Evolutionary conservation across 2,888 invertebrate genomes (phyloP).

Genomic region (Pogonocherus hispidulus): DNA sequence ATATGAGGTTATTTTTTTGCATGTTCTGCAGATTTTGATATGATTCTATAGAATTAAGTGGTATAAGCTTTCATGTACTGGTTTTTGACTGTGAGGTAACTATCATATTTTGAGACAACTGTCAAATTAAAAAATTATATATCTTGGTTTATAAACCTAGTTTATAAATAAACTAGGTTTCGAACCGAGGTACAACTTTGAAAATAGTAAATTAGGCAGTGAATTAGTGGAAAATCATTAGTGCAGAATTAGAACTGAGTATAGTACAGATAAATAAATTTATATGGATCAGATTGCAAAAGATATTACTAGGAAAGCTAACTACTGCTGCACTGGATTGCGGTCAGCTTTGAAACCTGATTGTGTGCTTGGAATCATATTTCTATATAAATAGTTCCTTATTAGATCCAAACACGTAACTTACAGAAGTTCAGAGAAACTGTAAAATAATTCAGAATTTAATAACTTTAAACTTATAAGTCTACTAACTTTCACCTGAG

Average conservation of each 20-base stretch:
- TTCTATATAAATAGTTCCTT: conserved; percentile 4
- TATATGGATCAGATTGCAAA: neutral
- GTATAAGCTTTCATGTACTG: no score
- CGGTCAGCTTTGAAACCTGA: neutral
- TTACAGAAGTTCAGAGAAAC: neutral
- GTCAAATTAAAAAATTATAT: no score
- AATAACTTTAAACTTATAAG: neutral
- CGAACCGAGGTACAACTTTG: no score
- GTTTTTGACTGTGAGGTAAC: no score
- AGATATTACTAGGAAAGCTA: neutral
- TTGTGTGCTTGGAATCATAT: neutral
- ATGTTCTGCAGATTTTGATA: no score
- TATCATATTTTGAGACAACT: no score
- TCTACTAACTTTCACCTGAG: neutral
- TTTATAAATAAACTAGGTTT: no score
- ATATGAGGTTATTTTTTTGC: no score
- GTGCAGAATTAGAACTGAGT: neutral
- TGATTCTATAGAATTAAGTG: no score
- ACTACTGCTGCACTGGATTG: neutral
- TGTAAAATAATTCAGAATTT: neutral
- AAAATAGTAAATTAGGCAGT: neutral
- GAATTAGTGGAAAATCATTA: neutral
- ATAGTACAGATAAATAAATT: neutral
- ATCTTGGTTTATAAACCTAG: no score
- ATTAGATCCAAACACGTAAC: conserved; percentile 1